A percentile compares a stretch with the other conserved stretches of the same genome.
Conservation (phyloP, 2,888 invertebrate genomes). For the Drosophila prostipennis region DNA sequence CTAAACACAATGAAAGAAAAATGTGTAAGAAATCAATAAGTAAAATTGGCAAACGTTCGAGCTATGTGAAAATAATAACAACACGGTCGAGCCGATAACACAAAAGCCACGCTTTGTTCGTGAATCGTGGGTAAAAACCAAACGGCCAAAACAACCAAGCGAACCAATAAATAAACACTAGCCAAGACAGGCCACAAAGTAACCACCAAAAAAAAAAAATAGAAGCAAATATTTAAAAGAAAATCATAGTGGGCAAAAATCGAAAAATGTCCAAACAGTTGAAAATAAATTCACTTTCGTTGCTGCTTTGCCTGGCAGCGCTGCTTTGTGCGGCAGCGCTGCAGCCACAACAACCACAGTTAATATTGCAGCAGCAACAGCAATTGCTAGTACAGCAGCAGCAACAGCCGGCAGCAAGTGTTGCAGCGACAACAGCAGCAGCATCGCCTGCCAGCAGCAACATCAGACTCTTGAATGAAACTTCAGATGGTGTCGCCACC, state of each 20-base stretch:
- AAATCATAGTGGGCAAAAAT: conserved; percentile 36
- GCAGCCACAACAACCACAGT: conserved; percentile 46
- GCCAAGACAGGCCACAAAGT: conserved; percentile 5
- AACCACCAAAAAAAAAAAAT: conserved; percentile 1
- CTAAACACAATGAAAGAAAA: conserved; percentile 50
- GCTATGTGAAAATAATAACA: conserved; percentile 63
- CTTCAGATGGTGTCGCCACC: conserved; percentile 48
- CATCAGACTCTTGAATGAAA: conserved; percentile 58
- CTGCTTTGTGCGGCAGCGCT: conserved; percentile 43
- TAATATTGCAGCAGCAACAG: conserved; percentile 23
- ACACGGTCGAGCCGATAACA: conserved; percentile 29
- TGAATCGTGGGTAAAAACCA: conserved; percentile 13
- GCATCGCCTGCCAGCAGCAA: conserved; percentile 33
- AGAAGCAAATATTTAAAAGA: conserved; percentile 24
- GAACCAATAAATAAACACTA: conserved; percentile 12
- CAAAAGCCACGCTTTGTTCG: conserved; percentile 55
- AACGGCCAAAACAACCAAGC: conserved; percentile 21
- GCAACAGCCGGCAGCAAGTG: conserved; percentile 33
- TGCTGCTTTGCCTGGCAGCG: conserved; percentile 58
- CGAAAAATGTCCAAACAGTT: conserved; percentile 56
- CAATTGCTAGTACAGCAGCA: conserved; percentile 25
- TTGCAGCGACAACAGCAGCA: conserved; percentile 31
- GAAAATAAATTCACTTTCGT: conserved; percentile 72
- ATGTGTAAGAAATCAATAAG: conserved; percentile 64
- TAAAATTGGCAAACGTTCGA: conserved; percentile 59